Evolutionary conservation across 2,888 invertebrate species (phyloP), one percentile per base, ranked within the genome.

Genomic region (Sphaeridia pumilis): DNA sequence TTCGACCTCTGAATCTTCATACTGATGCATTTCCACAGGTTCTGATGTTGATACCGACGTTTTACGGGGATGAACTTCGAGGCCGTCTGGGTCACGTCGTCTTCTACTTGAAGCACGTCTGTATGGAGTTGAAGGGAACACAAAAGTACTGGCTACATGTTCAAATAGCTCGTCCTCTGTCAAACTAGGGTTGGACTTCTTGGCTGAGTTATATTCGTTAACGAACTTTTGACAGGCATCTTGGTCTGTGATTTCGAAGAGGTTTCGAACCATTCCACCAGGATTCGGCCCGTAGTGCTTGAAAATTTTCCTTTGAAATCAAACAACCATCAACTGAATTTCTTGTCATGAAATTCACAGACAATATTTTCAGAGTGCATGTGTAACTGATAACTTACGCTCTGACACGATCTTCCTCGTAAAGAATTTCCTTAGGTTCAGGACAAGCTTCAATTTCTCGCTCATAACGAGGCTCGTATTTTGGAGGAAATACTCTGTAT

Each of bases 401-500:
- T 79, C 93, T 77, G 17, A 85, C 71, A 49, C 73, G 67, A 72
- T 93, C 93, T 73, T 93, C 93, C 48, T 79, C 72, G 67, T 89
- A 93, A 63, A 89, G 83, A 63, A 92, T 85, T 59, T 76, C 72
- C 65, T 73, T 77, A 10, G 89, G 70, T 12, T 78, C 74, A 10
- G 76, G 63, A 12, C 59, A 72, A 55, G 78, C 76, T 0, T 80
- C 76, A 20, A 52, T 43, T 4, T 79, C 78, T 66, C 82, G 76
- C 61, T 84, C 82, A 71, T 76, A 87, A 56, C 76, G 74, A 4
- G 95, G 95, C 67, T 88, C 87, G 42, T 79, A 72, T 60, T 81
- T 79, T 1, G 97, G 95, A 5, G 95, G 95, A 73, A 90, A 92
- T 0, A 84, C 81, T 71, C 81, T 80, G 69, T 93, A 95, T 22